Evolutionary conservation across 2,888 invertebrate genomes (phyloP).

Genomic region (Zhuqinia jingwanae): DNA sequence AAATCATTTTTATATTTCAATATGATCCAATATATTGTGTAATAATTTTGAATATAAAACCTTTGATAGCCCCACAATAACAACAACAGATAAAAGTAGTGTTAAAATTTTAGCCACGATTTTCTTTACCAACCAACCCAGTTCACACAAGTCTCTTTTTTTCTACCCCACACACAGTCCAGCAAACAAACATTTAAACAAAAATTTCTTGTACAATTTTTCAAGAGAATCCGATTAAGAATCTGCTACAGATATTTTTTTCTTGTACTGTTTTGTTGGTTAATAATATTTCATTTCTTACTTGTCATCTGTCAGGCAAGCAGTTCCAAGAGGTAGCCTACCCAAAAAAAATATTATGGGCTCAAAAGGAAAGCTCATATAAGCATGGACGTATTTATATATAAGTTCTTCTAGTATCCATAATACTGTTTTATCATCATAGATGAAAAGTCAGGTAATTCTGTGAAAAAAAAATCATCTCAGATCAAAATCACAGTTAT

Average conservation of each 20-base stretch:
- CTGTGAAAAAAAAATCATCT: conserved; percentile 22
- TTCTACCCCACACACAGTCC: conserved; percentile 24
- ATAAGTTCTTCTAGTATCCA: background rate
- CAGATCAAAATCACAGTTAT: conserved; percentile 61
- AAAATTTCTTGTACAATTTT: background rate
- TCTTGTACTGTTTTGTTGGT: conserved; percentile 40
- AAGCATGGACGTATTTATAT: too few species aligned
- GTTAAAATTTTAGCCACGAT: conserved; percentile 43
- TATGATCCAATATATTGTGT: background rate
- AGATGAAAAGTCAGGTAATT: conserved; percentile 29
- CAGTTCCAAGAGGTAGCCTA: conserved; percentile 2
- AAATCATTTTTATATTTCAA: background rate
- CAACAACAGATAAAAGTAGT: too few species aligned
- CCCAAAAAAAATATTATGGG: background rate
- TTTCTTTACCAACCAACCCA: background rate
- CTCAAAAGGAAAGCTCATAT: background rate
- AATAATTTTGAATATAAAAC: background rate
- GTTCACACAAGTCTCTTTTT: background rate
- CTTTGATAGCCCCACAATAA: background rate
- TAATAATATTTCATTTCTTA: conserved; percentile 55
- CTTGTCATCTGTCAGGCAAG: conserved; percentile 56
- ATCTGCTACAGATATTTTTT: conserved; percentile 47
- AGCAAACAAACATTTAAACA: background rate
- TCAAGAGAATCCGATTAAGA: background rate
- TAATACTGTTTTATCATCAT: conserved; percentile 9